These are phyloP conservation scores for Conger conger DNA, from an alignment of 2,113 vertebrate species.

Conservation along the genomic window DNA sequence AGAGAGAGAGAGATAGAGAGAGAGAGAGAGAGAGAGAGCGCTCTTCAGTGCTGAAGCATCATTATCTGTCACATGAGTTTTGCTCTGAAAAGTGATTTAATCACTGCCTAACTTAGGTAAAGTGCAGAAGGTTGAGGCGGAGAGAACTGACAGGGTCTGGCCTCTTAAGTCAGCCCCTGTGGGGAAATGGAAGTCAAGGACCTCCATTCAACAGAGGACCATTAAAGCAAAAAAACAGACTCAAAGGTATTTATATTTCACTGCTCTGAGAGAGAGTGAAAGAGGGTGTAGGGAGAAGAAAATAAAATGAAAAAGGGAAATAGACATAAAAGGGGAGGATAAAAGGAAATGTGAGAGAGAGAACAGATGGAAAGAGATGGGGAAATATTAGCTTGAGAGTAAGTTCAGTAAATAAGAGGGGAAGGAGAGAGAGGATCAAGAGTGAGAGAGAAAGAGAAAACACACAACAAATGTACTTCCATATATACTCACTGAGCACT, in stretches of 20 bases:
- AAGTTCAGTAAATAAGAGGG: neutral
- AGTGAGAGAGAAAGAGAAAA: neutral
- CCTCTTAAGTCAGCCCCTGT: slow-evolving; percentile 40
- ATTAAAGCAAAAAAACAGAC: slow-evolving; percentile 25
- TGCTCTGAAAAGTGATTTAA: neutral
- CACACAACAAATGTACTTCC: neutral
- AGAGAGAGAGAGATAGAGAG: neutral
- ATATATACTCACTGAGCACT: no score
- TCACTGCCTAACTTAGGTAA: neutral
- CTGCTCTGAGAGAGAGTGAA: neutral
- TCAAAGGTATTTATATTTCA: slow-evolving; percentile 20
- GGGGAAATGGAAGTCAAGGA: slow-evolving; percentile 39
- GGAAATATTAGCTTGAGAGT: neutral
- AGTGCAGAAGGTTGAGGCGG: neutral
- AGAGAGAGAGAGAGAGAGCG: no score
- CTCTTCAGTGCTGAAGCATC: neutral
- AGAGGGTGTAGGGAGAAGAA: neutral
- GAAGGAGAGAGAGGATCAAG: neutral
- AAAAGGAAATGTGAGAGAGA: neutral
- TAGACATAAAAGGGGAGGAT: neutral
- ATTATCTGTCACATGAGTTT: neutral
- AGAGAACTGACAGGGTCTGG: slow-evolving; percentile 20
- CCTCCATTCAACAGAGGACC: slow-evolving; percentile 28
- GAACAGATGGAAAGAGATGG: neutral
- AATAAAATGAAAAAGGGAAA: slow-evolving; percentile 2